Percentiles rank a stretch among this genome's conserved stretches.
Evolutionary conservation across 2,113 vertebrate species (phyloP).

Genomic region (Datnioides undecimradiatus): DNA sequence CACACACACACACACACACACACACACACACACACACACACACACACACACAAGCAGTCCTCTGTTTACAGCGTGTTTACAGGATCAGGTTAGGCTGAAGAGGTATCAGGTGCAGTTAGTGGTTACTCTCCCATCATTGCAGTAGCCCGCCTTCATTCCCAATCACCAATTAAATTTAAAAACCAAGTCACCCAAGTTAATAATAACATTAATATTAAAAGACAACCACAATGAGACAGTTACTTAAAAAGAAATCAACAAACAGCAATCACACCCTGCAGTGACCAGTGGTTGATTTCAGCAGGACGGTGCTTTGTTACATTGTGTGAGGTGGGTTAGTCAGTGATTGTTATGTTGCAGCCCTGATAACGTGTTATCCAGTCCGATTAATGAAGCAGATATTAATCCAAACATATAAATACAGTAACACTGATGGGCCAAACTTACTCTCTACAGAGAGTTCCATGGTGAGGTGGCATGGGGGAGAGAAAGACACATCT

Average conservation of each 20-base stretch:
- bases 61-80: background rate
- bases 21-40: no score
- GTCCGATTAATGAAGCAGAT: slow-evolving; percentile 50
- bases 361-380: slow-evolving; percentile 37
- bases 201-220: slow-evolving; percentile 8
- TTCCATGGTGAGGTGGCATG: slow-evolving; percentile 91
- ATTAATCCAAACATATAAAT: slow-evolving; percentile 82
- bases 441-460: slow-evolving; percentile 99
- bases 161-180: slow-evolving; percentile 34
- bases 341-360: slow-evolving; percentile 46
- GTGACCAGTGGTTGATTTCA: slow-evolving; percentile 37
- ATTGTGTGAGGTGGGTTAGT: slow-evolving; percentile 65
- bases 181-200: slow-evolving; percentile 46
- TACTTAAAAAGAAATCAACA: background rate
- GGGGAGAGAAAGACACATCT: slow-evolving; percentile 87
- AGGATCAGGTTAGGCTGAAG: slow-evolving; percentile 9
- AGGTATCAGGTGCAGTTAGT: slow-evolving; percentile 48
- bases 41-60: no score
- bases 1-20: no score
- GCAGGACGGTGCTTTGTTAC: slow-evolving; percentile 8
- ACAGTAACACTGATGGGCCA: slow-evolving; percentile 75
- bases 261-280: slow-evolving; percentile 14
- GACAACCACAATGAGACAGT: slow-evolving; percentile 6
- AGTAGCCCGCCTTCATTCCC: slow-evolving; percentile 35
- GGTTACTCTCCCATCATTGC: slow-evolving; percentile 40